Conservation (phyloP, 1,140 invertebrate species). For the Drosophila athabasca region DNA sequence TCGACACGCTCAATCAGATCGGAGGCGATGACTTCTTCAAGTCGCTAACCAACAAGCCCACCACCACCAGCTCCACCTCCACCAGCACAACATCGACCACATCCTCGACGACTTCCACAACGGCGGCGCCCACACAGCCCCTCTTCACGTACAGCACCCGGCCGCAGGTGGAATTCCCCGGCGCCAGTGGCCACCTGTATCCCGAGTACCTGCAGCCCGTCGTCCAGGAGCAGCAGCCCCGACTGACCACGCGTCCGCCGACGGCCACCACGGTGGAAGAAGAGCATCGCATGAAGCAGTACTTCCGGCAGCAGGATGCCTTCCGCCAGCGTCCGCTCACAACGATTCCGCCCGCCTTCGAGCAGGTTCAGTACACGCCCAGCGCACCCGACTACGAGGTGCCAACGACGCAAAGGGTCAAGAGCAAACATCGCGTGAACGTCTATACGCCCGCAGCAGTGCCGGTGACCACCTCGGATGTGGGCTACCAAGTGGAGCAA, state of each 20-base stretch:
- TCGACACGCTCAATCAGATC: slow-evolving; percentile 77
- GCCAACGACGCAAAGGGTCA: slow-evolving; percentile 53
- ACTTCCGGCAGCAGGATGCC: slow-evolving; percentile 80
- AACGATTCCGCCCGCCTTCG: slow-evolving; percentile 66
- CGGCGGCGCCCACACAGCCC: slow-evolving; percentile 52
- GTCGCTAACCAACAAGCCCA: slow-evolving; percentile 51
- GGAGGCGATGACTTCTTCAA: slow-evolving; percentile 76
- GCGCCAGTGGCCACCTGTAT: slow-evolving; percentile 72
- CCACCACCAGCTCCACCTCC: slow-evolving; percentile 52
- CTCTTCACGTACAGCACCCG: slow-evolving; percentile 69
- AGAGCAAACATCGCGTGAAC: slow-evolving; percentile 65
- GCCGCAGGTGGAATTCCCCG: slow-evolving; percentile 75
- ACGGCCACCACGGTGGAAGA: slow-evolving; percentile 47
- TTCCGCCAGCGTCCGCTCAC: slow-evolving; percentile 76
- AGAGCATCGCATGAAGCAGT: slow-evolving; percentile 79
- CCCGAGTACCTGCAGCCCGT: slow-evolving; percentile 52
- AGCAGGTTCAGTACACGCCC: slow-evolving; percentile 73
- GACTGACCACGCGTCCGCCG: slow-evolving; percentile 67
- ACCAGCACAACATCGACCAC: slow-evolving; percentile 50
- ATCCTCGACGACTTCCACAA: slow-evolving; percentile 69
- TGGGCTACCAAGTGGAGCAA: slow-evolving; percentile 61
- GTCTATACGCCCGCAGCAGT: slow-evolving; percentile 62
- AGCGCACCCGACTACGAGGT: slow-evolving; percentile 56
- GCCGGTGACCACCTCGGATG: slow-evolving; percentile 66
- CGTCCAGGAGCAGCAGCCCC: slow-evolving; percentile 51